These are phyloP conservation scores for Dreissena rostriformis DNA, from an alignment of 1,140 invertebrate genomes.

Conservation along the genomic window DNA sequence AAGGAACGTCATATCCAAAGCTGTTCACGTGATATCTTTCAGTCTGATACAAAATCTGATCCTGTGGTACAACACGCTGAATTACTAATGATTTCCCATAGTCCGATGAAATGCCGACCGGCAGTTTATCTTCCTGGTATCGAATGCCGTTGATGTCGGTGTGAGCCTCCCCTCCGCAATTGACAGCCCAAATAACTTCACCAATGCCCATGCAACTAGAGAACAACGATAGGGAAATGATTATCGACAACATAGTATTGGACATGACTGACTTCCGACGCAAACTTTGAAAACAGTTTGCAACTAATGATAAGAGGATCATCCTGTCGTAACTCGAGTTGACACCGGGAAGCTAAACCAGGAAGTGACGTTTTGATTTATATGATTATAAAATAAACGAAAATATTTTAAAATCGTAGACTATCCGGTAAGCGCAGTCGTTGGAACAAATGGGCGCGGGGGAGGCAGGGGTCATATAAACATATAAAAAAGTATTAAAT, in stretches of 20 bases:
- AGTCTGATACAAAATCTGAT: constrained; percentile 81
- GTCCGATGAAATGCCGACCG: constrained; percentile 77
- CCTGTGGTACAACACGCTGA: constrained; percentile 77
- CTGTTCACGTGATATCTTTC: constrained; percentile 80
- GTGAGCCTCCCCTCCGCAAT: constrained; percentile 79
- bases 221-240: constrained; percentile 45
- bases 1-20: constrained; percentile 80
- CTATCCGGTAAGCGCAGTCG: too few species aligned
- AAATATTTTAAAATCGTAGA: too few species aligned
- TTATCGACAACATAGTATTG: constrained; percentile 29
- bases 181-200: constrained; percentile 80
- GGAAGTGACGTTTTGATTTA: constrained; percentile 46
- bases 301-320: constrained; percentile 40
- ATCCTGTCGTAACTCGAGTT: constrained; percentile 20
- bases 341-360: constrained; percentile 49
- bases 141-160: constrained; percentile 79
- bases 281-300: constrained; percentile 34
- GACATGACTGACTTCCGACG: constrained; percentile 30
- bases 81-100: constrained; percentile 80
- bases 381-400: constrained; percentile 1
- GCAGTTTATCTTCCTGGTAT: constrained; percentile 75
- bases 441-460: too few species aligned
- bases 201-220: constrained; percentile 65
- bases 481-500: too few species aligned
- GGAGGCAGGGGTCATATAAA: too few species aligned